phyloP scores from a whole-genome alignment of 2,113 vertebrate species.

The Cricetomys ansorgei region DNA sequence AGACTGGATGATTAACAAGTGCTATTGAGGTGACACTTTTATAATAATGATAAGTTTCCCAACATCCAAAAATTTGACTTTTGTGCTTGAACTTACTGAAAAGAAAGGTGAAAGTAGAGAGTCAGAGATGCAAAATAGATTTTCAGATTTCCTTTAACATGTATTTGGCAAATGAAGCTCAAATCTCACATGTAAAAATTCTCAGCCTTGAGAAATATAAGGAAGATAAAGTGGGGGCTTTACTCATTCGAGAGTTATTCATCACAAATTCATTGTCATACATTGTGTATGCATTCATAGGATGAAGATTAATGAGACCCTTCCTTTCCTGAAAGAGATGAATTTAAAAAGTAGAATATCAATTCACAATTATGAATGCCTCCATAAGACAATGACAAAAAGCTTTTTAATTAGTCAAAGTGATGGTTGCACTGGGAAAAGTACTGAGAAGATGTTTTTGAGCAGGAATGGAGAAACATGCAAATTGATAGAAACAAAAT shows the following conservation, averaged over 20 bases:
- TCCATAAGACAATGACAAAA: not conserved
- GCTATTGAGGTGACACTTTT: constrained; percentile 55
- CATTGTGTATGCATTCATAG: not conserved
- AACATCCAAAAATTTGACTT: constrained; percentile 21
- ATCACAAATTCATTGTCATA: not conserved
- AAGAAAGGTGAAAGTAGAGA: not conserved
- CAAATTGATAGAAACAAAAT: not conserved
- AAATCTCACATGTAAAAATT: not conserved
- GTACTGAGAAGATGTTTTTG: not conserved
- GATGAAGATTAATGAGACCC: not conserved
- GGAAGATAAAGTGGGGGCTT: not conserved
- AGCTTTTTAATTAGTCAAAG: not conserved
- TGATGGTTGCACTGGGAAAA: not conserved
- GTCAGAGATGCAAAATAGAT: not conserved
- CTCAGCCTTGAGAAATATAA: not conserved
- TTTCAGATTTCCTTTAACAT: not conserved
- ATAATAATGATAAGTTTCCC: not conserved
- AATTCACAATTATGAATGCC: constrained; percentile 20
- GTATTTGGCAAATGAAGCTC: not conserved
- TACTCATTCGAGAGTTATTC: not conserved
- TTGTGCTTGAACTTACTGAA: not conserved
- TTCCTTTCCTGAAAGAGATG: not conserved
- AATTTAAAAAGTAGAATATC: constrained; percentile 6
- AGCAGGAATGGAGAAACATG: not conserved
- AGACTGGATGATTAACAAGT: constrained; percentile 52